phyloP scores from a whole-genome alignment of 2,888 invertebrate genomes.

The Merodon equestris region DNA sequence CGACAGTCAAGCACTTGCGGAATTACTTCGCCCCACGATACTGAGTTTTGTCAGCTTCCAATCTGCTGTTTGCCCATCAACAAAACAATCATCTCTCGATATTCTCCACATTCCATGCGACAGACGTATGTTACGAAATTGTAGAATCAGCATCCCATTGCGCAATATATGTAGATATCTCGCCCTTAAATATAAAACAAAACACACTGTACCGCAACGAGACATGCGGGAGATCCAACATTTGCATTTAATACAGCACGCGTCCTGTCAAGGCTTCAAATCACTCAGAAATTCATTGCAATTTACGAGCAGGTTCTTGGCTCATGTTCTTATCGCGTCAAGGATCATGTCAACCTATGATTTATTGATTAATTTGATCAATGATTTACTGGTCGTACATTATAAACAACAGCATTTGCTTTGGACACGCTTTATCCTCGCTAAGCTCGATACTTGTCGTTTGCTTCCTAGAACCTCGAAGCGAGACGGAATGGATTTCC shows the following conservation, averaged over 20 bases:
- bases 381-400: constrained; percentile 41
- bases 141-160: background rate
- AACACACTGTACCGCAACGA: no score
- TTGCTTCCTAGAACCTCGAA: no score
- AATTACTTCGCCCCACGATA: background rate
- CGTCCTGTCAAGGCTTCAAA: background rate
- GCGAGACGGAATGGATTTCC: no score
- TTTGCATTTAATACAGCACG: background rate
- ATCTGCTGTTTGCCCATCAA: constrained; percentile 24
- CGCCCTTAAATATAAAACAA: no score
- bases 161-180: background rate
- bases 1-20: no score
- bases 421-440: no score
- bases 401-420: constrained; percentile 9
- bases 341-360: constrained; percentile 36
- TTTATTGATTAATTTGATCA: constrained; percentile 38
- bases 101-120: background rate
- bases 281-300: constrained; percentile 1
- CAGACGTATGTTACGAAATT: background rate
- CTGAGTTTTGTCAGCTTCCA: constrained; percentile 3
- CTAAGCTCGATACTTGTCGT: no score
- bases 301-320: background rate
- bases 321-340: constrained; percentile 16
- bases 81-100: constrained; percentile 23
- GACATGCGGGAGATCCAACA: background rate